Conservation (phyloP, 2,888 invertebrate species). For the Tetragonisca angustula region DNA sequence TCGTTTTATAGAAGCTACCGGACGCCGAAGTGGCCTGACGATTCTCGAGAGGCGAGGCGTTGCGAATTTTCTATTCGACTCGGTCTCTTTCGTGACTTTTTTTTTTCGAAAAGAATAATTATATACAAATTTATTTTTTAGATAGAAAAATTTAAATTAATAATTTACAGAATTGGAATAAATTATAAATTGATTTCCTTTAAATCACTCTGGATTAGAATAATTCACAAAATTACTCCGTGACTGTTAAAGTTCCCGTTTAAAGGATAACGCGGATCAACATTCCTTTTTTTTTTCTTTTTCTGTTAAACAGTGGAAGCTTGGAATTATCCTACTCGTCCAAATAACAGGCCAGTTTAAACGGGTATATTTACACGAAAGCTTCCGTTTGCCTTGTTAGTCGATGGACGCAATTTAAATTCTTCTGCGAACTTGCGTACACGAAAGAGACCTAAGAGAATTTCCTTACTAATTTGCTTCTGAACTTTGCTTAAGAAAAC, state of each 20-base stretch:
- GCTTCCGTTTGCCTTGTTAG: too few species aligned
- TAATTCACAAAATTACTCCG: background rate
- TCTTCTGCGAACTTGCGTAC: background rate
- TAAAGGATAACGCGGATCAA: too few species aligned
- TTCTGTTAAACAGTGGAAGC: too few species aligned
- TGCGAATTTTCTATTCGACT: background rate
- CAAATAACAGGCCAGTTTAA: too few species aligned
- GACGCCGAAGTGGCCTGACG: background rate
- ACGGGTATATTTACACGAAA: too few species aligned
- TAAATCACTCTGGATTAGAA: too few species aligned
- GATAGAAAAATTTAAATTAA: too few species aligned
- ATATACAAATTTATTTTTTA: background rate
- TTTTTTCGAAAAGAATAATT: background rate
- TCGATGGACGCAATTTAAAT: background rate
- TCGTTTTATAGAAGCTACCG: constrained; percentile 62
- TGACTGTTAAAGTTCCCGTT: too few species aligned
- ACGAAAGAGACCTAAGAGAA: background rate
- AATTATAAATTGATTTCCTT: too few species aligned
- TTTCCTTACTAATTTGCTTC: background rate
- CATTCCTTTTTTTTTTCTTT: too few species aligned
- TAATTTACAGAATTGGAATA: too few species aligned
- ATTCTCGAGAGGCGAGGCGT: background rate
- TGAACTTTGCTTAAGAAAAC: background rate
- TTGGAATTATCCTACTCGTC: too few species aligned
- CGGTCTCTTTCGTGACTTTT: background rate